Base-by-base conservation (phyloP, 2,113 vertebrate species). In the Labrus mixtus region DNA sequence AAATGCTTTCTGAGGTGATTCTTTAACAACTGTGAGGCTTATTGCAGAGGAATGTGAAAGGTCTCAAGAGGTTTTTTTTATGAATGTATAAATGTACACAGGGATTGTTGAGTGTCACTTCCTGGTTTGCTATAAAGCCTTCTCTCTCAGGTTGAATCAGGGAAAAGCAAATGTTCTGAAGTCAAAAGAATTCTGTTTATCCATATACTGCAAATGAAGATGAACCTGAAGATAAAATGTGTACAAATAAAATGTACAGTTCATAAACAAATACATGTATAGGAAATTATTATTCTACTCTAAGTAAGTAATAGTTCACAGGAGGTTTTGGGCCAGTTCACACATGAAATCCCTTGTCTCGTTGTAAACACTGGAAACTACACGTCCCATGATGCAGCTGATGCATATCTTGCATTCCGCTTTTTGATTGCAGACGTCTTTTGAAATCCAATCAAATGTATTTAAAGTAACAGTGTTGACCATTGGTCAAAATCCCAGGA, bases 11-110 rank as follows among this genome's bases (percentile, higher is more conserved):
- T 68, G 45, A 19, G 62, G 55, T 37, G 37, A 53, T 55, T 80
- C 55, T 60, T 46, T 23, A 60, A 57, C 37, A 50, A 66, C 56
- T 46, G 1, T 67, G 37, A 41, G 41, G 74, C 55, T 60, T 59
- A 69, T 62, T 67, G 57, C 60, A 53, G 54, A 71, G 60, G 73
- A 63, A 66, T 57, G 69, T 53, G 61, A 72, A 48, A 43, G 3
- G 61, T 50, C 59, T 73, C 20, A 12, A 8, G 57, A 62, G 78
- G 29, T 33, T 33, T n/a, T 23, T 23, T 57, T 58, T 60, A 62
- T 70, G 43, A 72, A 79, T 69, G 67, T 33, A 33, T 50, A 59
- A 41, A 66, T 51, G 17, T 22, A 8, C 19, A 57, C 8, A 8
- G 13, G 54, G 56, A 29, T 61, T 36, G 72, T 19, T 43, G 15